A percentile compares a stretch with the other conserved stretches of the same genome.
These are phyloP conservation scores for Colistium nudipinnis DNA, from an alignment of 2,113 vertebrate genomes.

Conservation along the genomic window DNA sequence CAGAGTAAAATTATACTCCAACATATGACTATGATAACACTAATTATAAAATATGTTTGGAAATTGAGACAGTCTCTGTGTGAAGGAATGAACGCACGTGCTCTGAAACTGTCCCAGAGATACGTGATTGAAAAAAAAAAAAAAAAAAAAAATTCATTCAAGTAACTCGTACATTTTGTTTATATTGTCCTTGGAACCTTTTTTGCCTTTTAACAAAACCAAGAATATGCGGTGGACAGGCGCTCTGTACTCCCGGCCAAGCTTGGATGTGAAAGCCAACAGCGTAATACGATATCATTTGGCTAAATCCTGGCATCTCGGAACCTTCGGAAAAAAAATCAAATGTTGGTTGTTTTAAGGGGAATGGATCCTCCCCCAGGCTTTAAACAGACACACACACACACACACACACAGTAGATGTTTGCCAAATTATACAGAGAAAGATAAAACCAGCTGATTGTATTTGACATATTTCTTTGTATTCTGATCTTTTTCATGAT, in stretches of 20 bases:
- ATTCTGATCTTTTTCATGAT: not conserved
- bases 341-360: constrained; percentile 39
- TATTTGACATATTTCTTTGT: constrained; percentile 1
- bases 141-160: constrained; percentile 12
- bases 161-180: constrained; percentile 37
- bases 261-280: constrained; percentile 53
- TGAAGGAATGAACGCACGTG: not conserved
- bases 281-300: constrained; percentile 46
- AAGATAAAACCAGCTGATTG: constrained; percentile 29
- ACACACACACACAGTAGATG: constrained; percentile 15
- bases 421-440: constrained; percentile 13
- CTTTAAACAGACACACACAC: constrained; percentile 1
- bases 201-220: constrained; percentile 35
- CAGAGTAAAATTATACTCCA: not conserved
- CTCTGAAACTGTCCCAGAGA: constrained; percentile 1
- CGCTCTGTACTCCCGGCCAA: constrained; percentile 41
- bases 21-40: not conserved
- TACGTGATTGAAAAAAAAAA: constrained; percentile 10
- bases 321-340: constrained; percentile 33
- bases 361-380: constrained; percentile 34
- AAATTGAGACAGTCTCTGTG: not conserved
- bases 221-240: constrained; percentile 20
- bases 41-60: not conserved
- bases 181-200: constrained; percentile 46
- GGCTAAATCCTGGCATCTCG: constrained; percentile 43